These are phyloP conservation scores for Himalopsyche kuldschensis DNA, from an alignment of 2,888 invertebrate genomes.

Conservation along the genomic window DNA sequence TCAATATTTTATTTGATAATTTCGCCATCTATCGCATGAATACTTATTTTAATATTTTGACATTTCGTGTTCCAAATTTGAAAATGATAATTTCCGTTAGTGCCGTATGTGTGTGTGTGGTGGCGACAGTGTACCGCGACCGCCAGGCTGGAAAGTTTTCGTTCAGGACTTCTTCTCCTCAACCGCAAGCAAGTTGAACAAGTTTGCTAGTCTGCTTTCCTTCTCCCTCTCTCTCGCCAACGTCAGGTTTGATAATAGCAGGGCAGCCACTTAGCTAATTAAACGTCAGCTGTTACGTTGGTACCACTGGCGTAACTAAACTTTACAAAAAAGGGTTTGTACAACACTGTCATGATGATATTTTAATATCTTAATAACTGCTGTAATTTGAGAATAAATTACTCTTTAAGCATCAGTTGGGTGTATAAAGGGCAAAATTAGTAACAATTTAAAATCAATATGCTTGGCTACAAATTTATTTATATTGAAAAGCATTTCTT, in stretches of 20 bases:
- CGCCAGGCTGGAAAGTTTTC: neutral
- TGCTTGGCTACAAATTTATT: no score
- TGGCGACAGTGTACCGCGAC: neutral
- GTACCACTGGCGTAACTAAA: neutral
- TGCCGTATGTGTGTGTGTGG: no score
- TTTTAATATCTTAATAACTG: neutral
- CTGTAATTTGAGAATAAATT: no score
- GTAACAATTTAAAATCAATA: no score
- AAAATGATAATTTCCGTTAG: constrained; percentile 4
- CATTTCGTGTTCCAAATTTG: neutral
- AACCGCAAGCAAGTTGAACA: neutral
- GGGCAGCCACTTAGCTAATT: constrained; percentile 32
- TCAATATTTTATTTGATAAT: no score
- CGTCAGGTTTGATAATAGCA: constrained; percentile 26
- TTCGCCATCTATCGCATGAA: no score
- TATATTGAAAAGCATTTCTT: no score
- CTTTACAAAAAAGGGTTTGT: neutral
- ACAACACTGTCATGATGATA: no score
- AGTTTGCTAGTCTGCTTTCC: neutral
- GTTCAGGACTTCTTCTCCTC: neutral
- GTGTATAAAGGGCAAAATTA: no score
- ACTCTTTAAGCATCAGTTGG: no score
- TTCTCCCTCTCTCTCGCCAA: neutral
- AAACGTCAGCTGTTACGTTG: constrained; percentile 15
- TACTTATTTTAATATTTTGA: neutral